Conservation (phyloP, 2,888 invertebrate species). For the Scaptomyza polygonia region DNA sequence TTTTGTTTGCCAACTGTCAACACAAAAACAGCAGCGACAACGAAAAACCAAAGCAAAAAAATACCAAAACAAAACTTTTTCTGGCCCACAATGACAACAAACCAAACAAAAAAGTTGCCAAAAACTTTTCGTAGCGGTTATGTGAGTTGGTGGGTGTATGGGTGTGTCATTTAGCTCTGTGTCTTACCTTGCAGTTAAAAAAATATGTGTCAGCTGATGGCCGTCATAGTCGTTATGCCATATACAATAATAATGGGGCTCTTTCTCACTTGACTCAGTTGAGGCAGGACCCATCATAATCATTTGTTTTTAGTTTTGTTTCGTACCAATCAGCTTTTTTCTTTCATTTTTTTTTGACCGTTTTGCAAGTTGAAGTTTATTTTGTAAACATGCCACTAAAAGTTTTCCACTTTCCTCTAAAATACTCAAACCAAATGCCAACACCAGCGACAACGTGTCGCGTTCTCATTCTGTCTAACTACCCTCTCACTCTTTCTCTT, state of each 20-base stretch:
- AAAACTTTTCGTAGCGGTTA: slow-evolving; percentile 40
- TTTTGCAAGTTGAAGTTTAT: slow-evolving; percentile 74
- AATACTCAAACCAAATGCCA: slow-evolving; percentile 76
- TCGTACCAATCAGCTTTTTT: slow-evolving; percentile 67
- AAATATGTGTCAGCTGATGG: slow-evolving; percentile 71
- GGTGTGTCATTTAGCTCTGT: slow-evolving; percentile 9
- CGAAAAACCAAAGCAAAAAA: slow-evolving; percentile 38
- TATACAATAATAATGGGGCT: slow-evolving; percentile 43
- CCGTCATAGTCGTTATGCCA: slow-evolving; percentile 50
- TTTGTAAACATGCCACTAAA: slow-evolving; percentile 80
- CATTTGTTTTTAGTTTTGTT: slow-evolving; percentile 43
- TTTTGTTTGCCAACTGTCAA: slow-evolving; percentile 79
- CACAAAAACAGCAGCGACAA: slow-evolving; percentile 60
- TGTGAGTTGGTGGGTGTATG: background rate
- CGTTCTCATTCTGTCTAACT: slow-evolving; percentile 6
- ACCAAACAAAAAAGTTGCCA: slow-evolving; percentile 70
- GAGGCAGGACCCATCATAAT: slow-evolving; percentile 54
- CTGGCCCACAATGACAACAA: slow-evolving; percentile 70
- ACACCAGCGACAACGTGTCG: slow-evolving; percentile 71
- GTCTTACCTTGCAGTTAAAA: slow-evolving; percentile 62
- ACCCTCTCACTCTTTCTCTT: background rate
- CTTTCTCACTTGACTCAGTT: slow-evolving; percentile 14
- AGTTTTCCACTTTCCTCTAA: slow-evolving; percentile 79
- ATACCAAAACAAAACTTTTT: slow-evolving; percentile 39
- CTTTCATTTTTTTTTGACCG: slow-evolving; percentile 31